Conservation (phyloP, 2,888 invertebrate species). For the Ophion slaviceki region DNA sequence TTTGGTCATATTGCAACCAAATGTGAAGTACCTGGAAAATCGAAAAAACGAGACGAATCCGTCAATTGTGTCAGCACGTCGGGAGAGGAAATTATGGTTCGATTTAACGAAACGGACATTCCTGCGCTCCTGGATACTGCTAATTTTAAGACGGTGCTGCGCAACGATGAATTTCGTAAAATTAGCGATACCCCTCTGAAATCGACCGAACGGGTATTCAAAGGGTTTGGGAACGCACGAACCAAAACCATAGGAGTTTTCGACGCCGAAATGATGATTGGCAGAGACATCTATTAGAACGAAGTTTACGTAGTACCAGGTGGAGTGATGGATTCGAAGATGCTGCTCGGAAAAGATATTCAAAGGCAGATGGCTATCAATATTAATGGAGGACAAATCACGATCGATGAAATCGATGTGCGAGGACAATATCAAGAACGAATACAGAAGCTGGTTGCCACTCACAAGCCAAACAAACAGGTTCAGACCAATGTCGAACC, state of each 20-base stretch:
- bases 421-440: background rate
- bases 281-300: conserved; percentile 27
- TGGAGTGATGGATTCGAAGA: conserved; percentile 33
- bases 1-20: conserved; percentile 34
- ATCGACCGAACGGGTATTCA: conserved; percentile 5
- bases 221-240: conserved; percentile 22
- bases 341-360: too few relatives aligned
- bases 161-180: conserved; percentile 12
- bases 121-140: conserved; percentile 58
- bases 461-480: conserved; percentile 49
- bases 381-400: too few relatives aligned
- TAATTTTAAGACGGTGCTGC: background rate
- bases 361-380: too few relatives aligned
- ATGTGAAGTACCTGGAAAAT: conserved; percentile 13
- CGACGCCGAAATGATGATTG: background rate
- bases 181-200: background rate
- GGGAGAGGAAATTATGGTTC: conserved; percentile 22
- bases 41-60: conserved; percentile 8
- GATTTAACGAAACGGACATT: conserved; percentile 25
- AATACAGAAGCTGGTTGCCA: conserved; percentile 37
- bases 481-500: conserved; percentile 56
- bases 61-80: conserved; percentile 1
- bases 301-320: conserved; percentile 49
- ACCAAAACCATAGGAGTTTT: conserved; percentile 23
- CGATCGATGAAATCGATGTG: background rate